phyloP scores from a whole-genome alignment of 2,113 vertebrate species.

The Xiphophorus hellerii region DNA sequence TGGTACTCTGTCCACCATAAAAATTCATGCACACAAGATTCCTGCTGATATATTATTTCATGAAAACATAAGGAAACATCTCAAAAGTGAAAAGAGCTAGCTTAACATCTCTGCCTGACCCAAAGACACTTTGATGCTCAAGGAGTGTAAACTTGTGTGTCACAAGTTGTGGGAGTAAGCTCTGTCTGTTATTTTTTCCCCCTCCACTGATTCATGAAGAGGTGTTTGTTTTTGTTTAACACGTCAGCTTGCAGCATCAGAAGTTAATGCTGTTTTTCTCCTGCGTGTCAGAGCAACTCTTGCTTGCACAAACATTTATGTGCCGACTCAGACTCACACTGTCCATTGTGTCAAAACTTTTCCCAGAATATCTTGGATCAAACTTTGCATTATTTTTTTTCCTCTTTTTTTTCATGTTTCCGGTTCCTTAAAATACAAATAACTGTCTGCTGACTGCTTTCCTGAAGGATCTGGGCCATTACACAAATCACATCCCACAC shows the following conservation, averaged over 20 bases:
- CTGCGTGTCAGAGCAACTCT: slow-evolving; percentile 54
- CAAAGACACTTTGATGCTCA: not conserved
- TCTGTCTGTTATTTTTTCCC: slow-evolving; percentile 6
- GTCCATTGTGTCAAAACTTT: slow-evolving; percentile 65
- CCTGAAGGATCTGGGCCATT: slow-evolving; percentile 20
- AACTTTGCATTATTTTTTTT: slow-evolving; percentile 55
- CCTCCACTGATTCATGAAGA: slow-evolving; percentile 41
- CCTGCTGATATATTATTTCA: slow-evolving; percentile 27
- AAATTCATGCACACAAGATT: slow-evolving; percentile 23
- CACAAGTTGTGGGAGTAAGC: not conserved
- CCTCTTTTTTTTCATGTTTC: slow-evolving; percentile 5
- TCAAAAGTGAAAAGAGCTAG: slow-evolving; percentile 13
- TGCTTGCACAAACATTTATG: slow-evolving; percentile 17
- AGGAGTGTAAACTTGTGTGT: slow-evolving; percentile 11
- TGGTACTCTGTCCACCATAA: slow-evolving; percentile 37
- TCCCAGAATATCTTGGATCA: slow-evolving; percentile 74
- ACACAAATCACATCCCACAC: not conserved
- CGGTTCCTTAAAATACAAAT: slow-evolving; percentile 46
- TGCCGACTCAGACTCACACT: slow-evolving; percentile 21
- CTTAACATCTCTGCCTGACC: slow-evolving; percentile 1
- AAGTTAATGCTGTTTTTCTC: slow-evolving; percentile 51
- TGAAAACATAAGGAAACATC: not conserved
- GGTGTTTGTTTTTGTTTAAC: slow-evolving; percentile 52
- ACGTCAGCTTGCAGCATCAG: slow-evolving; percentile 51
- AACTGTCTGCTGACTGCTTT: slow-evolving; percentile 49